phyloP scores from a whole-genome alignment of 2,797 vertebrate species.

The Chrysocyon brachyurus region DNA sequence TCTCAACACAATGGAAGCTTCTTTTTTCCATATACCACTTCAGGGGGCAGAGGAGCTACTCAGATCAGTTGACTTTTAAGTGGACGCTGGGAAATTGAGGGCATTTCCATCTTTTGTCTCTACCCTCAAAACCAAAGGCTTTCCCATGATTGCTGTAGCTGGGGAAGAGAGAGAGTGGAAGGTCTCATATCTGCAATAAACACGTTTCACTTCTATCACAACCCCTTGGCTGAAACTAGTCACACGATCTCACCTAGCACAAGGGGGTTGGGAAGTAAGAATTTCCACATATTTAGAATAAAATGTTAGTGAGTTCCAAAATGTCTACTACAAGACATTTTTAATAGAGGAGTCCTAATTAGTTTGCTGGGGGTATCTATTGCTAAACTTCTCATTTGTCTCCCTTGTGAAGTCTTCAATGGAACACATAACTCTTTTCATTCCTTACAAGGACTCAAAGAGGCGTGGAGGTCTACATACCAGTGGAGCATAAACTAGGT shows the following conservation, averaged over 20 bases:
- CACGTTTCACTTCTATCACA: background rate
- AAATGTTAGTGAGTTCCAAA: background rate
- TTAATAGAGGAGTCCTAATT: background rate
- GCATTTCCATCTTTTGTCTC: background rate
- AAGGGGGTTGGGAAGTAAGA: background rate
- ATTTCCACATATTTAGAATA: background rate
- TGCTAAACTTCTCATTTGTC: conserved; percentile 7
- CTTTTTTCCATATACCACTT: background rate
- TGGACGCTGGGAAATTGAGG: background rate
- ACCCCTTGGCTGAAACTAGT: background rate
- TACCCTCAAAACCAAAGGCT: background rate
- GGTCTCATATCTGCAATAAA: background rate
- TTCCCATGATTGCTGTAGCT: background rate
- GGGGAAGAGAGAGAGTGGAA: background rate
- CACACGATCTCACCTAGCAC: background rate
- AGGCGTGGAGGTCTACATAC: background rate
- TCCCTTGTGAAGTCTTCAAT: background rate
- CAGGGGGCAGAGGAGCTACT: background rate
- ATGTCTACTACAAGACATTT: background rate
- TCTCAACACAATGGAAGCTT: background rate
- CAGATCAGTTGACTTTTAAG: background rate
- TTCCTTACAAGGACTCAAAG: background rate
- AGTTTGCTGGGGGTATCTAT: background rate
- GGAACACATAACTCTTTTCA: background rate
- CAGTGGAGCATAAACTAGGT: too few relatives aligned